Evolutionary conservation across 1,140 invertebrate species (phyloP).

Genomic region (Hylaeus anthracinus): DNA sequence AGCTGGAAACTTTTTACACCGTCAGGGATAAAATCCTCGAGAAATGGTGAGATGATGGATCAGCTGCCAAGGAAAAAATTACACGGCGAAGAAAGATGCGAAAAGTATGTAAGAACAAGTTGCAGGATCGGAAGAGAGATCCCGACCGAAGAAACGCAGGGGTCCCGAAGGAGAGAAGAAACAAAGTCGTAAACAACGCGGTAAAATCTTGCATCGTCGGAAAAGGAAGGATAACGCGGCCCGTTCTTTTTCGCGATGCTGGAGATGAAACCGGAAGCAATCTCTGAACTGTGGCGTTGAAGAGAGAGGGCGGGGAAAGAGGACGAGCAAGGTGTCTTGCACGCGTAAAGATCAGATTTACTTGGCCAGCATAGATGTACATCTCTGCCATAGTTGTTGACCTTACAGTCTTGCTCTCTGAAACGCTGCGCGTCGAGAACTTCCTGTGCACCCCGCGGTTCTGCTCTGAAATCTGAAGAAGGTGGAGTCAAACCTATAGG

Average conservation of each 20-base stretch:
- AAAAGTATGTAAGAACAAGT: background rate
- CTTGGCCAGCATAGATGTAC: constrained; percentile 30
- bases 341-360: constrained; percentile 52
- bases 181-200: constrained; percentile 34
- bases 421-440: background rate
- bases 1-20: background rate
- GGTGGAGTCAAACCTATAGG: background rate
- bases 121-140: background rate
- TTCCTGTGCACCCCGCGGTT: too few species aligned
- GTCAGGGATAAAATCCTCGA: background rate
- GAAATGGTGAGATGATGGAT: background rate
- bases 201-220: constrained; percentile 26
- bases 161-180: constrained; percentile 31
- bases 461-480: background rate
- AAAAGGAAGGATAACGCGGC: constrained; percentile 21
- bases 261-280: background rate
- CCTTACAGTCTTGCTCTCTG: background rate
- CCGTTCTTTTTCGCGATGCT: background rate
- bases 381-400: constrained; percentile 33
- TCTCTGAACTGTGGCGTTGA: constrained; percentile 24
- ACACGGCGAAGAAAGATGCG: background rate
- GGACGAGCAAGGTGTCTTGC: constrained; percentile 4
- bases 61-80: background rate
- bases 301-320: background rate
- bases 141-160: background rate